Base-by-base conservation (phyloP, 2,888 invertebrate species). In the Phania funesta region DNA sequence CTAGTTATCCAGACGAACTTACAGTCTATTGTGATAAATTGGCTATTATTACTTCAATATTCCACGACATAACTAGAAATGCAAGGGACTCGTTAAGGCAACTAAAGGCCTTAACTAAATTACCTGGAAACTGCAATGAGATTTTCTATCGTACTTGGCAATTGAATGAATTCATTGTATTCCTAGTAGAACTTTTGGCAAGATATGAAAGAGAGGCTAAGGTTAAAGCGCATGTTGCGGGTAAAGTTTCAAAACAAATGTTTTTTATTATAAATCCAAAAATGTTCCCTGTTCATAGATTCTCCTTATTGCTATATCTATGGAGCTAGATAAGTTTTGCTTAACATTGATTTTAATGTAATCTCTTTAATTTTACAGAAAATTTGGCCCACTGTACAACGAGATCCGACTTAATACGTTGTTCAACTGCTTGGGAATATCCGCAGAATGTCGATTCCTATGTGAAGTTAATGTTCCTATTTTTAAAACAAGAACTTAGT, bases 111-210 rank as follows among this genome's bases (percentile, higher is more conserved):
- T 50, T 91, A 11, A 71, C 50, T 0, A 87, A 87, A 78, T 65
- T 90, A 4, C 84, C 86, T 3, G 86, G 86, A n/a, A 60, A 74
- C 7, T 71, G 77, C 2, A 84, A 86, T 18, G 86, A 86, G 4
- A 78, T 88, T 1, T 86, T 89, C 29, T 88, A 87, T 78, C 88
- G 89, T 22, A 87, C 90, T 0, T 91, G 91, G 91, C 80, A 85
- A 8, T 62, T 89, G 5, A n/a, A 82, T 0, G 86, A 89, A 48
- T 89, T 88, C 62, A 76, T 89, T 0, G 35, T 81, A 0, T 89
- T 89, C 56, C 50, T 86, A 0, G 82, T 86, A n/a, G 85, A 86
- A 13, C 64, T 90, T 1, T n/a, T 84, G 0, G 75, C 85, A 2
- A 84, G 84, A 32, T 91, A 90, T 50, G 79, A 82, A 38, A 64